phyloP scores from a whole-genome alignment of 1,140 invertebrate species.

The Drosophila insularis region DNA sequence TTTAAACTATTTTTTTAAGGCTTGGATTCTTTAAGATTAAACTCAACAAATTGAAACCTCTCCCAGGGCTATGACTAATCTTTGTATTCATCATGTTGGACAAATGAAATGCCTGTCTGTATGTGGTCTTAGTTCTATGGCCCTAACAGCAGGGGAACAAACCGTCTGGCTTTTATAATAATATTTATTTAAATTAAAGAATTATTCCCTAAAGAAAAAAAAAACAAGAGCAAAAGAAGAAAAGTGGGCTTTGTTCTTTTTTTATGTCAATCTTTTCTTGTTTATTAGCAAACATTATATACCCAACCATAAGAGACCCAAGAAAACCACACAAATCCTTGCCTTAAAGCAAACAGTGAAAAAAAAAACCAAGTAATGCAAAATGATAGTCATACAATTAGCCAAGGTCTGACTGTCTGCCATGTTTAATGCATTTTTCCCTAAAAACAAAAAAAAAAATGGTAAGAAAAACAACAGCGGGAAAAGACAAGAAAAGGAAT shows the following conservation, averaged over 20 bases:
- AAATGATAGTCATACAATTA: constrained; percentile 33
- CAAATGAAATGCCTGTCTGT: not conserved
- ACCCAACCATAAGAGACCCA: not conserved
- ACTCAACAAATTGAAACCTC: too few species aligned
- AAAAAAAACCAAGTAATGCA: not conserved
- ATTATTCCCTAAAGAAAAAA: not conserved
- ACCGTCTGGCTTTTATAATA: not conserved
- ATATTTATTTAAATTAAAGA: not conserved
- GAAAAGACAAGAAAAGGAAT: not conserved
- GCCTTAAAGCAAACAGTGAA: constrained; percentile 4
- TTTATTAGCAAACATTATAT: constrained; percentile 6
- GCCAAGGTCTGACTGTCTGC: constrained; percentile 30
- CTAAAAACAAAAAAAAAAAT: constrained; percentile 5
- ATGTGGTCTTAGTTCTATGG: not conserved
- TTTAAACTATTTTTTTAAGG: too few species aligned
- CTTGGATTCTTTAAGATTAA: too few species aligned
- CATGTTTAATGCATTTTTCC: constrained; percentile 61
- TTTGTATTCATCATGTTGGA: not conserved
- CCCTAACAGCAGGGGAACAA: not conserved
- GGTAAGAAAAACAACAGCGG: not conserved
- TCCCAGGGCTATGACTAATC: too few species aligned
- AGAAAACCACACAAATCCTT: not conserved
- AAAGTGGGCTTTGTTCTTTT: not conserved
- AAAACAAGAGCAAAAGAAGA: not conserved
- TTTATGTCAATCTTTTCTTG: not conserved